These are phyloP conservation scores for Anguilla rostrata DNA, from an alignment of 2,113 vertebrate species.

Conservation along the genomic window DNA sequence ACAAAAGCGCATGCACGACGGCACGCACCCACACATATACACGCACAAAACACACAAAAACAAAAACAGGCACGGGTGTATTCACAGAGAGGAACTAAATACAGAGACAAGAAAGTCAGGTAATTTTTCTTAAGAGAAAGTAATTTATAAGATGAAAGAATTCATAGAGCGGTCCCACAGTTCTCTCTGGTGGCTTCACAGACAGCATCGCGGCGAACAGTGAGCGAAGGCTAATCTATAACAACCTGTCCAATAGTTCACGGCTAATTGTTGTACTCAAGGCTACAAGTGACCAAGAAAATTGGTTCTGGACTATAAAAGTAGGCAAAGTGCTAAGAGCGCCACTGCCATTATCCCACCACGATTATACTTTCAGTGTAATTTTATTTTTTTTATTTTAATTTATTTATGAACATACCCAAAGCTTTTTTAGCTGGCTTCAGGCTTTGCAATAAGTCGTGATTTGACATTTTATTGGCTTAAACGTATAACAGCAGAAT, in stretches of 20 bases:
- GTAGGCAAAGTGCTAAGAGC: constrained; percentile 41
- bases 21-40: neutral
- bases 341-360: constrained; percentile 35
- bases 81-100: neutral
- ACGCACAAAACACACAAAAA: neutral
- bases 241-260: constrained; percentile 47
- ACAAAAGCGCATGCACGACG: no score
- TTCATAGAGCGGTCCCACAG: constrained; percentile 7
- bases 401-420: neutral
- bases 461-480: neutral
- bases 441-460: neutral
- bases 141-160: constrained; percentile 3
- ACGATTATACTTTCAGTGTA: constrained; percentile 10
- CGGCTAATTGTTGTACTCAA: constrained; percentile 41
- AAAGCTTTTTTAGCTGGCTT: neutral
- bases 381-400: neutral
- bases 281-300: constrained; percentile 63
- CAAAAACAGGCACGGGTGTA: constrained; percentile 13
- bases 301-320: constrained; percentile 38
- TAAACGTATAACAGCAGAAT: no score
- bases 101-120: neutral
- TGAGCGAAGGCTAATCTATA: constrained; percentile 18
- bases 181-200: constrained; percentile 13
- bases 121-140: neutral
- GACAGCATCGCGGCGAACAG: constrained; percentile 19